Evolutionary conservation across 1,140 invertebrate species (phyloP), one percentile per base, ranked within the genome.

Genomic region (Tetramorium simillimum): DNA sequence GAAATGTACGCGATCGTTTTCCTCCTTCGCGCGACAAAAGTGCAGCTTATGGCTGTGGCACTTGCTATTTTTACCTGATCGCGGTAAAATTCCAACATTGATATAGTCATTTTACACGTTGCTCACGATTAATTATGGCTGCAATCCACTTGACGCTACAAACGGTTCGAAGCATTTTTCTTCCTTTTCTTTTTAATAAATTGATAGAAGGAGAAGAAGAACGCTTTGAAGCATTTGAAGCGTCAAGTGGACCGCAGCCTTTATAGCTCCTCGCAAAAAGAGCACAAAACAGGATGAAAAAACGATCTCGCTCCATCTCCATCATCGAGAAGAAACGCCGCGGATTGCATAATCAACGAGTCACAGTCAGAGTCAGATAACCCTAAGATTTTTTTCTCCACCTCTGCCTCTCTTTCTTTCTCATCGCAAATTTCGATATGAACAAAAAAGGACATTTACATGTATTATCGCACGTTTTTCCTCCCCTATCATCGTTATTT

Each of bases 31-130:
- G 40, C 40, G 56, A 62, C 21, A 16, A 77, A 51, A 51, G 37
- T 5, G 49, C 37, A 40, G 46, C 40, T 10, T 10, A 7, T 16
- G 49, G 18, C 12, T 14, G 12, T 3, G 0, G 12, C 10, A 33
- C 40, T 49, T 28, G 58, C 10, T 18, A 58, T 78, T 78, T 78
- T 63, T 49, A 24, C 24, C 58, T 24, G n/a, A n/a, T n/a, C 10
- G 58, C 24, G 24, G 40, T 49, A 60, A 78, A 63, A 78, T 78
- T 78, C 76, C 76, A 40, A 78, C 33, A 28, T 49, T 24, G 76
- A 65, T 49, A 65, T 49, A 78, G 58, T 78, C 76, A 78, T 78
- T 43, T 63, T 49, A 78, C 18, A 43, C 37, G 37, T 63, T 63
- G 58, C 62, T 49, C 28, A 21, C 58, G 43, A 12, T 6, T 78